Conservation (phyloP, 2,113 vertebrate species). For the Epinephelus fuscoguttatus region DNA sequence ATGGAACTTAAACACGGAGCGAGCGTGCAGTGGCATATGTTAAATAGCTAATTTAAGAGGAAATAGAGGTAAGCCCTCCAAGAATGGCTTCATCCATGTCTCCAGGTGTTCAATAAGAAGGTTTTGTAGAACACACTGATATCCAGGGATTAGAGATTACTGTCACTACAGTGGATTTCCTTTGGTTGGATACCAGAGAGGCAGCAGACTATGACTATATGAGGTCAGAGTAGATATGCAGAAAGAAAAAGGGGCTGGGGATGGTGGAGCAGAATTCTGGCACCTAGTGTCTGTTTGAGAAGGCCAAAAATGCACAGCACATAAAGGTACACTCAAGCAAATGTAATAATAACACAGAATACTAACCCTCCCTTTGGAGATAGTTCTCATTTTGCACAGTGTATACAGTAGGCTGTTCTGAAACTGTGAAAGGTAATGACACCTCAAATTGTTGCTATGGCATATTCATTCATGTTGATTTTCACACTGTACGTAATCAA, state of each 20-base stretch:
- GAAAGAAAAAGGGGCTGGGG: neutral
- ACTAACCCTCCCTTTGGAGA: neutral
- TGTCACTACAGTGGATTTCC: conserved; percentile 57
- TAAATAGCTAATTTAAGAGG: conserved; percentile 59
- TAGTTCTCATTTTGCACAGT: neutral
- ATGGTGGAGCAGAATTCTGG: neutral
- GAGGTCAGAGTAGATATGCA: conserved; percentile 23
- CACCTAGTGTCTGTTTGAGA: neutral
- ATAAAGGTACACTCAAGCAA: neutral
- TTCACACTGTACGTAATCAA: neutral
- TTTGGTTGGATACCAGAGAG: conserved; percentile 23
- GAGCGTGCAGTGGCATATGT: conserved; percentile 42
- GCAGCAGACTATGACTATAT: conserved; percentile 25
- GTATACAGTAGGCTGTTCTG: neutral
- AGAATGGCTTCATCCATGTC: conserved; percentile 43
- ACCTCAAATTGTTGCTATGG: neutral
- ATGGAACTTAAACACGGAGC: conserved; percentile 34
- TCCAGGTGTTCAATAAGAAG: conserved; percentile 60
- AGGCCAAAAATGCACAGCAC: neutral
- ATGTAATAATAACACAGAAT: neutral
- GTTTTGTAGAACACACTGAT: conserved; percentile 53
- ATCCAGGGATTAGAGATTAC: conserved; percentile 62
- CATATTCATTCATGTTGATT: neutral
- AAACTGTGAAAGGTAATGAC: neutral
- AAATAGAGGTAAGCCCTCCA: conserved; percentile 44